Evolutionary conservation across 2,888 invertebrate genomes (phyloP).

Genomic region (Oligia latruncula): DNA sequence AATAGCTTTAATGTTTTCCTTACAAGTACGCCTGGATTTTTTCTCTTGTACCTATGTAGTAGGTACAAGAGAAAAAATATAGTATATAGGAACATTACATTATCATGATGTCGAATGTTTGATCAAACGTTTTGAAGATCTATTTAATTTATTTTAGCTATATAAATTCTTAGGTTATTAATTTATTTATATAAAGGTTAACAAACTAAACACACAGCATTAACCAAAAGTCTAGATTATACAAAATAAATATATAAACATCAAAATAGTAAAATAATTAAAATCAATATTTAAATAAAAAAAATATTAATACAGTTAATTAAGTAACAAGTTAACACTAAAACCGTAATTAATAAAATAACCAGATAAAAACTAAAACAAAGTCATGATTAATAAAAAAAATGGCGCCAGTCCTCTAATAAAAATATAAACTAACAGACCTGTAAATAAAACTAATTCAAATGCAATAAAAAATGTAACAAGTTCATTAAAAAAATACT

Average conservation of each 20-base stretch:
- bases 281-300: background rate
- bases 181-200: background rate
- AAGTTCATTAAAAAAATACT: conserved; percentile 57
- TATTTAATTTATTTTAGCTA: background rate
- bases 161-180: background rate
- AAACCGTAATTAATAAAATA: conserved; percentile 11
- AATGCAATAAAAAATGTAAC: conserved; percentile 54
- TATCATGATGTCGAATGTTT: background rate
- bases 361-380: conserved; percentile 13
- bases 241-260: no score
- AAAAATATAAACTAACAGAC: conserved; percentile 44
- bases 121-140: background rate
- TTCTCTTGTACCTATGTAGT: background rate
- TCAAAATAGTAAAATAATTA: no score
- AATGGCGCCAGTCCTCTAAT: conserved; percentile 24
- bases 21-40: background rate
- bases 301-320: background rate
- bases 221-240: background rate
- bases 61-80: no score
- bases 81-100: background rate
- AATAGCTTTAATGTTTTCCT: conserved; percentile 52
- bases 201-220: background rate
- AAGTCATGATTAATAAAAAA: conserved; percentile 26
- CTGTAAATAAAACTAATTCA: conserved; percentile 50
- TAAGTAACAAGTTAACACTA: background rate